Conservation (phyloP, 2,113 vertebrate species). For the Tyto alba region DNA sequence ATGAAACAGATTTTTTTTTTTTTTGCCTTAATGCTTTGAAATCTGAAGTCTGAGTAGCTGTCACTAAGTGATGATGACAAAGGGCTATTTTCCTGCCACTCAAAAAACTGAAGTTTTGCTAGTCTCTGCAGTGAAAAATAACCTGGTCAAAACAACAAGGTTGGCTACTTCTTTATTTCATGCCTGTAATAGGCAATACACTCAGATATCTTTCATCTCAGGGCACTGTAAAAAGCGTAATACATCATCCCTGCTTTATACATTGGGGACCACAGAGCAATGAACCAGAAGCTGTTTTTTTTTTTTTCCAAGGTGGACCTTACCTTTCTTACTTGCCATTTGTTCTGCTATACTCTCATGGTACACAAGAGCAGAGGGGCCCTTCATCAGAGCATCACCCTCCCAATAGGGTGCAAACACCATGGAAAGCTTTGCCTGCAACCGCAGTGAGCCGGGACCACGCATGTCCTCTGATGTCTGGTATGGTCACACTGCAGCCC, state of each 20-base stretch:
- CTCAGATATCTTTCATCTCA: background rate
- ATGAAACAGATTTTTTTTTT: background rate
- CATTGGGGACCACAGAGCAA: background rate
- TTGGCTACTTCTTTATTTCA: background rate
- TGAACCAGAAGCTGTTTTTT: fast-evolving
- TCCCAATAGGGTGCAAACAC: background rate
- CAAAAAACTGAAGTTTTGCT: background rate
- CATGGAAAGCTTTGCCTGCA: background rate
- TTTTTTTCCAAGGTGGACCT: background rate
- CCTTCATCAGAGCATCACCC: background rate
- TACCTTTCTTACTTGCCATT: background rate
- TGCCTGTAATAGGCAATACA: background rate
- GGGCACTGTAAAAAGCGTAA: background rate
- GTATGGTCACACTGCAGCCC: fast-evolving
- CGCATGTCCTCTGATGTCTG: fast-evolving
- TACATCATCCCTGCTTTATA: fast-evolving
- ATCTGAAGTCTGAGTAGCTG: background rate
- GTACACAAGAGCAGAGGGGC: background rate
- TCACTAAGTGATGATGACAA: background rate
- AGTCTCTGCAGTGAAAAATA: background rate
- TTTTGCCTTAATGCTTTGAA: background rate
- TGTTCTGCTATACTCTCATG: background rate
- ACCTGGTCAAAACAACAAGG: background rate
- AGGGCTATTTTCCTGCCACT: background rate
- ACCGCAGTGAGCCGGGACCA: background rate